Evolutionary conservation across 2,113 vertebrate genomes (phyloP), one percentile per base, ranked within the genome.

Genomic region (Cyprinodon brontotheroides): DNA sequence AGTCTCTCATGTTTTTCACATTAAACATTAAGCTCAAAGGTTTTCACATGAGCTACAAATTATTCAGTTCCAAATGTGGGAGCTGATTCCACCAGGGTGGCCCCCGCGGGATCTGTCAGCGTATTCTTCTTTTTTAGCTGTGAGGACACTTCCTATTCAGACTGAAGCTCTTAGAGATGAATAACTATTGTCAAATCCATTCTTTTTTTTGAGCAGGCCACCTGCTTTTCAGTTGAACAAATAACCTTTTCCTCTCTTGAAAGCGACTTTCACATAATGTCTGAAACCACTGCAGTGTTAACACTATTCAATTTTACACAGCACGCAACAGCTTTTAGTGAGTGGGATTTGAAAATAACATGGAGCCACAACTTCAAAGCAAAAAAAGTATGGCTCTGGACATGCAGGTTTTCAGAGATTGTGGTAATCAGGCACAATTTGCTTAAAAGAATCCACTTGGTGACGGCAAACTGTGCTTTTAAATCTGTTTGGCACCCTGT

Each of bases 401-500:
- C 79, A 79, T 80, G 80, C 17, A 67, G 70, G 70, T 81, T 82
- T 6, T 80, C 79, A 89, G 84, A 89, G 91, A 92, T 92, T 89
- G 89, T 91, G 88, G 86, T 81, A 88, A 88, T 87, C 92, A 94
- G 95, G 94, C 94, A 96, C 91, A 91, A 93, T 91, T 89, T 84
- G 92, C 90, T 86, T 76, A 67, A 77, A 91, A 84, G 64, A 76
- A 90, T 93, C 88, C 91, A 91, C 90, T 89, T 91, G 88, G 85
- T 89, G 92, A 87, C 89, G 86, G 81, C 88, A 93, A 77, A 78
- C 70, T 93, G 87, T 91, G 87, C 89, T 93, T 91, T 90, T 93
- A 90, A 90, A 87, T 95, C 94, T 94, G 94, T 96, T 97, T 98
- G 96, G 97, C 96, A 97, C 96, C 29, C 87, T 93, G 81, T 71